Evolutionary conservation across 2,113 vertebrate genomes (phyloP), one percentile per base, ranked within the genome.

Genomic region (Fulmarus glacialis): DNA sequence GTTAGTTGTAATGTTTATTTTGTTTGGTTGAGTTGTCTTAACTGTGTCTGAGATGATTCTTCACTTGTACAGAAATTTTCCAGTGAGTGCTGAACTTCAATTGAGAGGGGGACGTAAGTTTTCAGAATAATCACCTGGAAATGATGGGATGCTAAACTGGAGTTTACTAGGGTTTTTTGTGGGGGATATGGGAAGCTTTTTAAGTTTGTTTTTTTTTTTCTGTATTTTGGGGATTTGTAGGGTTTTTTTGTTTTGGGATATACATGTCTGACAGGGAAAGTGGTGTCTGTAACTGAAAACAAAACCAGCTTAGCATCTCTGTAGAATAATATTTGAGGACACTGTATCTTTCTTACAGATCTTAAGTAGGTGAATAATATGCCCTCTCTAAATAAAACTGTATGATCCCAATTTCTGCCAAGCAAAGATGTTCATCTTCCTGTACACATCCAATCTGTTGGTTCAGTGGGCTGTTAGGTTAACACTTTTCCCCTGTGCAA

Each of bases 201-300:
- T 30, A 36, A 63, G 11, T n/a, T n/a, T n/a, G 5, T 1, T 0
- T 40, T 42, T 38, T 63, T 1, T 0, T 40, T 42, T 38, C 58
- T 30, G 0, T 70, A 4, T 68, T 72, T 72, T 78, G 18, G 5
- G 6, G 2, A 2, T 26, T 58, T 64, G 9, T 17, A 15, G 4
- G 8, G 3, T 4, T 32, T 48, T 66, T 73, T 64, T 45, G 1
- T 1, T 48, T 30, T 71, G 12, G 16, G 3, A 1, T 77, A 5
- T 56, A 8, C 8, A 3, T n/a, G 3, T 62, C 23, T 90, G 36
- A 26, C 7, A 40, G 23, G 47, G 12, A 56, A 52, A 56, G 34
- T 52, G 26, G 17, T 32, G 7, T 52, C 14, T 93, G 15, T 77
- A 56, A n/a, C 26, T 87, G 45, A 66, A 50, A 80, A 36, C 5